Percentiles rank a stretch among this genome's conserved stretches.
These are phyloP conservation scores for Andrena camellia DNA, from an alignment of 2,888 invertebrate species.

Conservation along the genomic window DNA sequence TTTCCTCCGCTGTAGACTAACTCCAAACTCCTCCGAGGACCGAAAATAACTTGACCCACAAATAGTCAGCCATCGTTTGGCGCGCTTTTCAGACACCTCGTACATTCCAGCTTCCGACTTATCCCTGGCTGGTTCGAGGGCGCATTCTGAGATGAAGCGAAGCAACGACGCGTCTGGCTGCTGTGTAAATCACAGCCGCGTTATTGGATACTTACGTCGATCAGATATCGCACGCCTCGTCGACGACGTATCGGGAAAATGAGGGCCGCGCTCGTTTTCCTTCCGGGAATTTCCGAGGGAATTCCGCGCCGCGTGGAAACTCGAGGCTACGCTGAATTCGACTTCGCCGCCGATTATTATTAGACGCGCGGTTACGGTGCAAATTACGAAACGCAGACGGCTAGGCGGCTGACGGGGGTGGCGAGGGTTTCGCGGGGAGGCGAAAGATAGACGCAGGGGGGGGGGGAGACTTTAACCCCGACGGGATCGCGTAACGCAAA, in stretches of 20 bases:
- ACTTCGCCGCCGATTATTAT: constrained; percentile 50
- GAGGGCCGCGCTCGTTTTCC: constrained; percentile 50
- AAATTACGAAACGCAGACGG: constrained; percentile 51
- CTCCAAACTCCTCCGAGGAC: too few species aligned
- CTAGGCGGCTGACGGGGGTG: not conserved
- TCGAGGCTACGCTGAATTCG: constrained; percentile 36
- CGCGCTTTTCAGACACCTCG: not conserved
- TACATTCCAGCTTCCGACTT: not conserved
- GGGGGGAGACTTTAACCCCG: not conserved
- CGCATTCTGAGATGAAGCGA: constrained; percentile 2
- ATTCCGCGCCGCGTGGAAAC: constrained; percentile 34
- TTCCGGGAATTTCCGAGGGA: constrained; percentile 61
- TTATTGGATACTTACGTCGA: constrained; percentile 70
- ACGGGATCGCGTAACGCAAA: constrained; percentile 53
- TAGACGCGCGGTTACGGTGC: constrained; percentile 51
- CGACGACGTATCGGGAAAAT: constrained; percentile 64
- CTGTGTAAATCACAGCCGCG: constrained; percentile 63
- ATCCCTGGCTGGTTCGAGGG: not conserved
- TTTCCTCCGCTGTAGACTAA: too few species aligned
- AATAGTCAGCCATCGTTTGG: not conserved
- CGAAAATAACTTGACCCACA: not conserved
- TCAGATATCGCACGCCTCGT: constrained; percentile 53
- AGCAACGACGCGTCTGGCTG: not conserved
- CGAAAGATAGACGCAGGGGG: not conserved
- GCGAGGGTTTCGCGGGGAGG: not conserved